Evolutionary conservation across 2,113 vertebrate genomes (phyloP).

Genomic region (Centropristis striata): DNA sequence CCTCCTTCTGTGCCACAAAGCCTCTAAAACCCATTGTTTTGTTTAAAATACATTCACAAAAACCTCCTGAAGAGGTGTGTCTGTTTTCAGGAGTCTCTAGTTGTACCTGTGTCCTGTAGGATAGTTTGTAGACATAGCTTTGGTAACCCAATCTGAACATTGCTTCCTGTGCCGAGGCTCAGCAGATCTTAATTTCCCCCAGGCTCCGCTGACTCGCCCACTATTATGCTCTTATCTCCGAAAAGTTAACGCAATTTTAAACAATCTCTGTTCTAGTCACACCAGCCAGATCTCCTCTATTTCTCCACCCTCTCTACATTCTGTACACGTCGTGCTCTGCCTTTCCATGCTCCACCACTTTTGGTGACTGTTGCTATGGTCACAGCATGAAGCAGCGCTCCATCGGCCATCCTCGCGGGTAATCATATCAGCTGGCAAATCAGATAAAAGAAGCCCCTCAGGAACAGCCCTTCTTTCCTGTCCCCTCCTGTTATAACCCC

Average conservation of each 20-base stretch:
- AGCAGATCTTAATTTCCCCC: slow-evolving; percentile 52
- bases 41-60: slow-evolving; percentile 1
- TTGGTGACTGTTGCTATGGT: slow-evolving; percentile 82
- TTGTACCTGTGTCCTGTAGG: slow-evolving; percentile 78
- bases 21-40: background rate
- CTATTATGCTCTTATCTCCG: slow-evolving; percentile 30
- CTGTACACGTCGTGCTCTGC: background rate
- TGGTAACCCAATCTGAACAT: slow-evolving; percentile 85
- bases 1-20: background rate
- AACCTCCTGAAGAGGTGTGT: background rate
- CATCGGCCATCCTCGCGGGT: slow-evolving; percentile 62
- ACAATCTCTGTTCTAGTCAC: slow-evolving; percentile 41
- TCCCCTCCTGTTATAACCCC: slow-evolving; percentile 30
- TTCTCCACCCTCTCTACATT: slow-evolving; percentile 15
- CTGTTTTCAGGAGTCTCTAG: background rate
- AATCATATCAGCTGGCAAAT: slow-evolving; percentile 69
- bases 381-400: slow-evolving; percentile 61
- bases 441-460: slow-evolving; percentile 59
- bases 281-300: background rate
- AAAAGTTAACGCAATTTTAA: slow-evolving; percentile 46
- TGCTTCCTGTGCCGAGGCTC: slow-evolving; percentile 44
- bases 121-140: slow-evolving; percentile 80
- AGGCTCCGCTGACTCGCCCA: background rate
- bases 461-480: slow-evolving; percentile 31
- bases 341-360: slow-evolving; percentile 33